phyloP scores from a whole-genome alignment of 2,888 invertebrate species.

The Cordylochernes scorpioides region DNA sequence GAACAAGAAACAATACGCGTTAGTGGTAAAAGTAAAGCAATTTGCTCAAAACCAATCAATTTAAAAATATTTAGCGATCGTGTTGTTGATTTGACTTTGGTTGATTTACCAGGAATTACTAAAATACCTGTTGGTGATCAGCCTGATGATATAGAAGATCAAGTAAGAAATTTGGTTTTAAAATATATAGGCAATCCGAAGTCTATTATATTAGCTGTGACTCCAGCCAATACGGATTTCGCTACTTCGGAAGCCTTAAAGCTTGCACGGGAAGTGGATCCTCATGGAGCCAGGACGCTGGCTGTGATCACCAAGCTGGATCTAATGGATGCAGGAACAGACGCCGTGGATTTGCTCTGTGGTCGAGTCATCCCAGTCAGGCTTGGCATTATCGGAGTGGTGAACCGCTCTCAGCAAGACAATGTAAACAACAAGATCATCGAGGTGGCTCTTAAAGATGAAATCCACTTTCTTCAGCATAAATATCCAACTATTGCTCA shows the following conservation, averaged over 20 bases:
- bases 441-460: constrained; percentile 66
- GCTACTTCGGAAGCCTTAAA: constrained; percentile 94
- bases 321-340: constrained; percentile 98
- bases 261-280: constrained; percentile 81
- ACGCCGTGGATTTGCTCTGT: constrained; percentile 92
- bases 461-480: constrained; percentile 71
- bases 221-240: constrained; percentile 94
- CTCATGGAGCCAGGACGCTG: constrained; percentile 76
- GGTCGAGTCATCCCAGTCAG: constrained; percentile 95
- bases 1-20: too few species aligned
- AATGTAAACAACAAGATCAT: constrained; percentile 61
- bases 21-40: too few species aligned
- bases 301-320: constrained; percentile 97
- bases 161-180: constrained; percentile 62
- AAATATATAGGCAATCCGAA: constrained; percentile 85
- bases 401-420: constrained; percentile 92
- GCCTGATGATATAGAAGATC: constrained; percentile 83
- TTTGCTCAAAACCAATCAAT: constrained; percentile 76
- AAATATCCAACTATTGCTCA: constrained; percentile 92
- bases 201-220: constrained; percentile 86
- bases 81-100: constrained; percentile 73
- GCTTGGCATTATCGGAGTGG: constrained; percentile 91
- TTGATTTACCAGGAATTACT: constrained; percentile 48
- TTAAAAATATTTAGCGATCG: constrained; percentile 75
- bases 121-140: constrained; percentile 85